Evolutionary conservation across 2,888 invertebrate genomes (phyloP), one percentile per base, ranked within the genome.

Genomic region (Noctua fimbriata): DNA sequence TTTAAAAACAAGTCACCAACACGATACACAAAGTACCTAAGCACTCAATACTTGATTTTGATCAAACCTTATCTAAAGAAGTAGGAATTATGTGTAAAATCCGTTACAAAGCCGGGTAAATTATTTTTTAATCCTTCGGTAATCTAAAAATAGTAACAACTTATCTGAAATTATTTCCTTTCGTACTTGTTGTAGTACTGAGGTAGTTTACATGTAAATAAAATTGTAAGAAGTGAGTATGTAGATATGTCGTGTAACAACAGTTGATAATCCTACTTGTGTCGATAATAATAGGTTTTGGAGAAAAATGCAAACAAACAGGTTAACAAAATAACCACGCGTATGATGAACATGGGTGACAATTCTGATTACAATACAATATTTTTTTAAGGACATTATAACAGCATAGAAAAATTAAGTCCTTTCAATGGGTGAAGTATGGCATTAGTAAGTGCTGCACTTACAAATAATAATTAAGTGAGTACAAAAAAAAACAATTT

Each of bases 51-150:
- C 21, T 44, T 60, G 28, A 69, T 63, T 73, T 69, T 60, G 44
- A 47, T 47, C 12, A 55, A 58, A 66, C 5, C 41, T 44, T 80
- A 73, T 76, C 67, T 76, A 32, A 81, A 81, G 41, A 44, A 16
- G 28, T 49, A 63, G 47, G 58, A 36, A 52, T 41, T 74, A 63
- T 9, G 36, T 58, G 36, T 58, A 44, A 81, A 36, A 63, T 69
- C 67, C 66, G 24, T 55, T 60, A 28, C 16, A 80, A 84, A 80
- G 52, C 41, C 28, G 16, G 32, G 58, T 63, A 44, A 44, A 73
- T 79, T 69, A 71, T 47, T 65, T 81, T 84, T 73, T 71, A 84
- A 77, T 84, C 82, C 78, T 36, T 69, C 12, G 32, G 41, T 73
- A 81, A 84, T 84, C 58, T 77, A 65, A 74, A 73, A 81, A 52